Evolutionary conservation across 2,113 vertebrate genomes (phyloP).

Genomic region (Bujurquina vittata): DNA sequence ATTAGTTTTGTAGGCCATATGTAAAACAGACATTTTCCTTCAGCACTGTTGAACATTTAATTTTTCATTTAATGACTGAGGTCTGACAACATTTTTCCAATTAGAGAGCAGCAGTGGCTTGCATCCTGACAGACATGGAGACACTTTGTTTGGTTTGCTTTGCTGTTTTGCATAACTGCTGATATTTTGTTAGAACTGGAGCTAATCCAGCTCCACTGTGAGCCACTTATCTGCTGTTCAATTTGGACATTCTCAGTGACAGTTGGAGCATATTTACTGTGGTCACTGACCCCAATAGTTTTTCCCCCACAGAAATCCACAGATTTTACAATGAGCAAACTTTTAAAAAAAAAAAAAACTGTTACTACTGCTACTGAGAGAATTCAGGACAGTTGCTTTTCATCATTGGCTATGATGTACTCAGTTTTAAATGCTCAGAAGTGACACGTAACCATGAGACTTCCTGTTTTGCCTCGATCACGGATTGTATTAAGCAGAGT

Average conservation of each 20-base stretch:
- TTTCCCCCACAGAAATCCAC: background rate
- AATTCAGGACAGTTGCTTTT: background rate
- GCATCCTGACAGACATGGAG: background rate
- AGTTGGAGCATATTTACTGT: constrained; percentile 27
- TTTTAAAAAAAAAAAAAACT: background rate
- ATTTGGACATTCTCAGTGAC: constrained; percentile 4
- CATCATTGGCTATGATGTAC: background rate
- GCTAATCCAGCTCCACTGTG: constrained; percentile 39
- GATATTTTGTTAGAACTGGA: constrained; percentile 44
- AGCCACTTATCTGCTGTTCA: constrained; percentile 42
- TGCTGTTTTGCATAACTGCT: constrained; percentile 43
- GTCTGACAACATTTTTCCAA: constrained; percentile 6
- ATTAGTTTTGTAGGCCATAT: background rate
- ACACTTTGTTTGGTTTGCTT: constrained; percentile 12
- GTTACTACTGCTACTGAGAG: background rate
- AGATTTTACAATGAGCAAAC: background rate
- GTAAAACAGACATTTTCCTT: background rate
- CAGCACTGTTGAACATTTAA: background rate
- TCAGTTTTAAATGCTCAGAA: background rate
- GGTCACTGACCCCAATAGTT: constrained; percentile 29
- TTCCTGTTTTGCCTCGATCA: background rate
- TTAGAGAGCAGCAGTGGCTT: background rate
- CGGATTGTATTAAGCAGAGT: background rate
- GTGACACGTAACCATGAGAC: background rate
- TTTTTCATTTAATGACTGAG: background rate